These are phyloP conservation scores for Poeciliopsis turneri DNA, from an alignment of 2,797 vertebrate genomes.

Conservation along the genomic window DNA sequence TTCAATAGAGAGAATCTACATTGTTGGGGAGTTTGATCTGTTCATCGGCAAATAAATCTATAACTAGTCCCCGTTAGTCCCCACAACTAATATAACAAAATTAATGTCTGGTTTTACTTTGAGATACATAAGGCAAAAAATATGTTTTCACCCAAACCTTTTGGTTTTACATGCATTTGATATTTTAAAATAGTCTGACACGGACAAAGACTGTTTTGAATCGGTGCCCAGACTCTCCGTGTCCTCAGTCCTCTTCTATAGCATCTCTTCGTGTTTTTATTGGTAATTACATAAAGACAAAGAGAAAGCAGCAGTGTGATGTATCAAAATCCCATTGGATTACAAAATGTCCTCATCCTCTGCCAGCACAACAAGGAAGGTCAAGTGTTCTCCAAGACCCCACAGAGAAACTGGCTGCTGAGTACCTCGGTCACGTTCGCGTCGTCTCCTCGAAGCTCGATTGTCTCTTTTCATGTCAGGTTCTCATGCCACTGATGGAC, in stretches of 20 bases:
- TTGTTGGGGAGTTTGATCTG: background rate
- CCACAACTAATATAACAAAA: background rate
- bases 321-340: constrained; percentile 55
- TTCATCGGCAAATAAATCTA: background rate
- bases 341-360: constrained; percentile 30
- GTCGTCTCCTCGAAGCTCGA: constrained; percentile 37
- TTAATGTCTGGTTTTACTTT: background rate
- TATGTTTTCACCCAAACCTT: background rate
- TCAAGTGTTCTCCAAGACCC: constrained; percentile 39
- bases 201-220: background rate
- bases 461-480: constrained; percentile 45
- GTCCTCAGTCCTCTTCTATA: background rate
- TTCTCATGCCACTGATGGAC: constrained; percentile 37
- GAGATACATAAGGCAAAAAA: background rate
- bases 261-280: constrained; percentile 5
- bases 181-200: background rate
- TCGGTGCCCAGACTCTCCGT: background rate
- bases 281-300: constrained; percentile 10
- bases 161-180: background rate
- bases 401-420: constrained; percentile 8
- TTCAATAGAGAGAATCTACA: background rate
- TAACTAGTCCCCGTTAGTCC: background rate
- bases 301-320: constrained; percentile 37
- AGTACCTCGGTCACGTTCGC: constrained; percentile 43
- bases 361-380: constrained; percentile 55